A percentile compares a stretch with the other conserved stretches of the same genome.
phyloP scores from a whole-genome alignment of 2,113 vertebrate species.

The Myrmecophaga tridactyla region DNA sequence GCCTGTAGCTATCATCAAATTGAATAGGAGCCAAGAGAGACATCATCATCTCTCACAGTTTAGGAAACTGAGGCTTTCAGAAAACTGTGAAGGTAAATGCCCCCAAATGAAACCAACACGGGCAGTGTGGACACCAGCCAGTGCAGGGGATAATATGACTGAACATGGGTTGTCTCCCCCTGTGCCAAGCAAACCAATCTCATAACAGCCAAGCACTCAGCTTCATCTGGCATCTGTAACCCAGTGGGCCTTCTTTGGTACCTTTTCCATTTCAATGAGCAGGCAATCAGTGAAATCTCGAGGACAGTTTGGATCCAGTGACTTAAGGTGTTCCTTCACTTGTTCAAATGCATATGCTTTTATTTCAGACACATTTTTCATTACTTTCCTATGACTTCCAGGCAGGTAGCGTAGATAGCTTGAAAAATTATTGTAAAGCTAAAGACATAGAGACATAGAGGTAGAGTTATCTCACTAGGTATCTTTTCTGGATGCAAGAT shows the following conservation, averaged over 20 bases:
- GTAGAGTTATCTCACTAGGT: not conserved
- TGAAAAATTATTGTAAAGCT: slow-evolving; percentile 56
- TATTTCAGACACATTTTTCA: slow-evolving; percentile 57
- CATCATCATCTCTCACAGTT: accelerated
- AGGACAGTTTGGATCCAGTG: slow-evolving; percentile 78
- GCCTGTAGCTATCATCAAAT: not conserved
- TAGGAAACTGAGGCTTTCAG: not conserved
- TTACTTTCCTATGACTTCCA: slow-evolving; percentile 56
- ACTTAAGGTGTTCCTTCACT: slow-evolving; percentile 81
- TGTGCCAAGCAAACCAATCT: not conserved
- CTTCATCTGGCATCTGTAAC: no score
- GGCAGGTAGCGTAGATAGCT: slow-evolving; percentile 56
- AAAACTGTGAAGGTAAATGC: not conserved
- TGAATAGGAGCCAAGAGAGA: not conserved
- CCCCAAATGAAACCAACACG: accelerated
- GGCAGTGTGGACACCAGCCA: not conserved
- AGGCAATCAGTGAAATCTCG: slow-evolving; percentile 88
- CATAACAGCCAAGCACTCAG: accelerated
- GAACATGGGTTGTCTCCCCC: no score
- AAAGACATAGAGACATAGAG: not conserved
- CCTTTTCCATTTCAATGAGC: slow-evolving; percentile 85
- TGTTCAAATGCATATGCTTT: not conserved
- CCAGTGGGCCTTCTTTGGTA: not conserved
- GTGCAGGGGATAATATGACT: no score
- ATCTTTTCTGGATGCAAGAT: not conserved